Evolutionary conservation across 2,113 vertebrate species (phyloP), one percentile per base, ranked within the genome.

Genomic region (Pavo muticus): DNA sequence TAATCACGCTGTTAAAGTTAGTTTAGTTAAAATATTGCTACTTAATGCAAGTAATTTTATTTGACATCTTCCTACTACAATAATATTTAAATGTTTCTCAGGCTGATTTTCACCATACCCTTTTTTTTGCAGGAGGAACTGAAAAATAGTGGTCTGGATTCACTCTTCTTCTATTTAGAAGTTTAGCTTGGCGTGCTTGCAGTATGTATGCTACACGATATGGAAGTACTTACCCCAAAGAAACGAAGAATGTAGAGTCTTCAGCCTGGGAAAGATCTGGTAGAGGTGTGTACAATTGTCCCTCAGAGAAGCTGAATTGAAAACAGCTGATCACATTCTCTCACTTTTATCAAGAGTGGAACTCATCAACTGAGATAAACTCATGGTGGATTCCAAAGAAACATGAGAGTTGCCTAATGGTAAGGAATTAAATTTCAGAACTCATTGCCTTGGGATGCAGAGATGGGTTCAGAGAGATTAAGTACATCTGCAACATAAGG

Each of bases 291-390:
- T 73, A 39, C 2, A 65, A 4, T 29, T 72, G 4, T 57, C 30
- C 14, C 45, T 81, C 21, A 45, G 12, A 86, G 56, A 70, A 63
- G 6, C 1, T 45, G 48, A 88, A 72, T 29, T 65, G 71, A 45
- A 69, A 84, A 52, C 15, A 92, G 8, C n/a, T 8, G 5, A 5
- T 44, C 13, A 35, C 11, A 1, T 2, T 60, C 14, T 32, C 61
- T 68, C 11, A 19, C 39, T 70, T 76, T 48, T 87, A 57, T 39
- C 11, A 64, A 56, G 24, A 78, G 5, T 17, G 3, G 4, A 8
- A 61, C 29, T 83, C 48, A 74, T 21, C 16, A 86, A 86, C 88
- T 52, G 48, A 91, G 44, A 64, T 29, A 59, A 91, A 68, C 7
- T 7, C 6, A 32, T 30, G 18, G 13, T 13, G 77, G 11, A 60